Evolutionary conservation across 2,888 invertebrate species (phyloP), one percentile per base, ranked within the genome.

Genomic region (Odontomyia ornata): DNA sequence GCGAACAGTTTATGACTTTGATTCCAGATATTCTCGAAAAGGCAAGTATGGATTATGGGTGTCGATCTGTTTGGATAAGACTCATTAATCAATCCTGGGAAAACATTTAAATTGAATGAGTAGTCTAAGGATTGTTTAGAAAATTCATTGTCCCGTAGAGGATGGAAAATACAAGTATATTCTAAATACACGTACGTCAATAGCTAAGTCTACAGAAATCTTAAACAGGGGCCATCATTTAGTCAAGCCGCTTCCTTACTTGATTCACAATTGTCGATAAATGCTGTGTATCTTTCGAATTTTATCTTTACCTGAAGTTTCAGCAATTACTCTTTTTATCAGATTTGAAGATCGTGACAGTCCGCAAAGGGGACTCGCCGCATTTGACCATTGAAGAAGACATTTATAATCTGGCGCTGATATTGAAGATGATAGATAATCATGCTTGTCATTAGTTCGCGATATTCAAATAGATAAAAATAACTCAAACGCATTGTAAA

Each of bases 391-490:
- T 9, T 60, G 60, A 25, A 21, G 4, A 25, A 11, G 25, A 60
- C 60, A 23, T 60, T 9, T 60, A 25, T 25, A 25, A 60, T 15
- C 18, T 15, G 4, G 25, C 7, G 25, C 25, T 60, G 60, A 21
- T 60, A 60, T 25, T 60, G 25, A 60, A 60, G 25, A 9, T 60
- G 60, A 60, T 25, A 21, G 60, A 25, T 25, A 60, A 25, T 60
- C 60, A 25, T 5, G 21, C n/a, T 25, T 60, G 21, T 5, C 15
- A 7, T 25, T 7, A 21, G 15, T 7, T 25, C 2, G 25, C 1
- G 60, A 25, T 25, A 13, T 5, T 60, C 60, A 7, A 7, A 23
- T 25, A 15, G 60, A 60, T 60, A 60, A 60, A 25, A 60, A 7
- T 60, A 25, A 13, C 60, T 60, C 25, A 25, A 25, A 60, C 9